Evolutionary conservation across 1,140 invertebrate species (phyloP), one percentile per base, ranked within the genome.

Genomic region (Megalonaias nervosa): DNA sequence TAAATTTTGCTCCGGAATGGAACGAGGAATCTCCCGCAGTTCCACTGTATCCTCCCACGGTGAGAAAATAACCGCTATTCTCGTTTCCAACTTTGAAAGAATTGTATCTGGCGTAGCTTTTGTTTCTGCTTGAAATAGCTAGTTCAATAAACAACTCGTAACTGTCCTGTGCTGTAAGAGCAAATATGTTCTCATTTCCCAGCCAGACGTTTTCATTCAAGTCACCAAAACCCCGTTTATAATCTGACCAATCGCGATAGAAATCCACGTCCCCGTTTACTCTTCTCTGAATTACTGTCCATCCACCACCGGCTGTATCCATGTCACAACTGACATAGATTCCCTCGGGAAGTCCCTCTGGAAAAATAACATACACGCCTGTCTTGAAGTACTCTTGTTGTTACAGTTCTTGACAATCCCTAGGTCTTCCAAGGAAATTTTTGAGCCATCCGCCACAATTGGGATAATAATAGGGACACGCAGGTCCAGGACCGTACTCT

Each of bases 221-320:
- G 31, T 71, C 68, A n/a, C 68, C 68, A 58, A 71, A 71, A 48
- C 68, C 68, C 16, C 16, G 17, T 17, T 60, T 56, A 57, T 71
- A 71, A 21, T 71, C 68, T 9, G n/a, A 21, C 68, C 68, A 71
- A 21, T 48, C 21, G 19, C 58, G 55, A 57, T 71, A 59, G 21
- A 71, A 57, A 58, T 71, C 68, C 38, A 6, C 38, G n/a, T 17
- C 58, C n/a, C 12, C 21, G 68, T 48, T 23, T 13, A 71, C 68
- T 55, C 68, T 55, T 21, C 68, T 56, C 31, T 71, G 68, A 57
- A 71, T 71, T 21, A 71, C 38, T 14, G 68, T 71, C 68, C 68
- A 71, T 59, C 68, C 68, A 57, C 68, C 68, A 23, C 19, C 17
- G 19, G 15, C 68, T 5, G 57, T 71, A 17, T 15, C 61, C 57